Evolutionary conservation across 2,113 vertebrate genomes (phyloP).

Genomic region (Mastomys coucha): DNA sequence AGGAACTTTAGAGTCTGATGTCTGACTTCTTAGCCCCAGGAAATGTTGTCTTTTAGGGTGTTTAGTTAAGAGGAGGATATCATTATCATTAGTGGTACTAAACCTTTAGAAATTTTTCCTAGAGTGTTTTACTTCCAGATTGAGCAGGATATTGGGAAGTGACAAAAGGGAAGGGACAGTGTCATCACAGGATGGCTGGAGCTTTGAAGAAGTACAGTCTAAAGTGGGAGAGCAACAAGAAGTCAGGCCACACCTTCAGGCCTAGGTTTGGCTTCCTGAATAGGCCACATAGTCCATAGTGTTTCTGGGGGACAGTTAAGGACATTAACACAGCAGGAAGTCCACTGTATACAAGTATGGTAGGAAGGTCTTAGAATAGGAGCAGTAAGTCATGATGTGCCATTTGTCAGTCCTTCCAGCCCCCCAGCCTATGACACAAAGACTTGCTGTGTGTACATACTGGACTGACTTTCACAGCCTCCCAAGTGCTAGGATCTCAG

Average conservation of each 20-base stretch:
- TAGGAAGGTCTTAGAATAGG: background rate
- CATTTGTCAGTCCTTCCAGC: background rate
- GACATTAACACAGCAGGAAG: background rate
- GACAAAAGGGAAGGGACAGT: background rate
- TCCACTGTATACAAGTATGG: background rate
- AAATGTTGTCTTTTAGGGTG: background rate
- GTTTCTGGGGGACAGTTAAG: background rate
- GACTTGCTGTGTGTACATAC: background rate
- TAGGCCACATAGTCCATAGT: background rate
- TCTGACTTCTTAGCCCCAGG: background rate
- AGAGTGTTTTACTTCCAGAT: background rate
- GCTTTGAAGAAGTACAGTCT: background rate
- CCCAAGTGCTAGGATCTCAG: background rate
- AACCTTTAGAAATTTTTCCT: background rate
- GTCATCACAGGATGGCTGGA: background rate
- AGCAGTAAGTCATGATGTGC: background rate
- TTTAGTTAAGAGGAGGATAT: background rate
- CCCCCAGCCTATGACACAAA: background rate
- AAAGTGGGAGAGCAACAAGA: too few relatives aligned
- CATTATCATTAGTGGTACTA: background rate
- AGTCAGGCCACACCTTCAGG: background rate
- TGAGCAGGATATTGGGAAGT: background rate
- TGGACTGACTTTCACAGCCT: background rate
- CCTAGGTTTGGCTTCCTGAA: background rate
- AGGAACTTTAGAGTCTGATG: background rate